These are phyloP conservation scores for Drosophila mimica DNA, from an alignment of 2,888 invertebrate species.

Conservation along the genomic window DNA sequence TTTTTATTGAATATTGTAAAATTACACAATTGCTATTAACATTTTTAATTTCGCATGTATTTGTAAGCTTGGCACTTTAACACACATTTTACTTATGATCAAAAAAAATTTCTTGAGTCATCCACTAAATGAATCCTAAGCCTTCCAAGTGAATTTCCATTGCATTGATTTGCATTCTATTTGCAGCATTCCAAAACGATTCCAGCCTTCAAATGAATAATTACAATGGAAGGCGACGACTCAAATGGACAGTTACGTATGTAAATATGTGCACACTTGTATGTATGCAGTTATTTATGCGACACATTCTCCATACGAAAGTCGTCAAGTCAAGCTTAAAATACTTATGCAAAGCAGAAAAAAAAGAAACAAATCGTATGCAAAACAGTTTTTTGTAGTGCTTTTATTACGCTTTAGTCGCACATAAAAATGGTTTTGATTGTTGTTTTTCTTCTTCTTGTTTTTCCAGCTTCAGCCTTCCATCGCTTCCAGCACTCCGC, in stretches of 20 bases:
- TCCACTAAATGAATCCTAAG: neutral
- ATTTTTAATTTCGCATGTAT: neutral
- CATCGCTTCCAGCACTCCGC: neutral
- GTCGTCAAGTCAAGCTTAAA: constrained; percentile 2
- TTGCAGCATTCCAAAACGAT: constrained; percentile 44
- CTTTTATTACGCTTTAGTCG: neutral
- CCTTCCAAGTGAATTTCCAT: constrained; percentile 7
- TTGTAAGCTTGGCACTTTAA: neutral
- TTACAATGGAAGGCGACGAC: constrained; percentile 38
- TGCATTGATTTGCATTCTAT: constrained; percentile 17
- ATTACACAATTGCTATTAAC: neutral
- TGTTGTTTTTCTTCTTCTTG: neutral
- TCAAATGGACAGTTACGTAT: constrained; percentile 25
- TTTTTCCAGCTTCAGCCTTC: neutral
- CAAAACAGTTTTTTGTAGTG: neutral
- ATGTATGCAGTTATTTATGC: constrained; percentile 47
- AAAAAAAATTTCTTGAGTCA: neutral
- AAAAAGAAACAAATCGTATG: neutral
- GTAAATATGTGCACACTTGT: neutral
- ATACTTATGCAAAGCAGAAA: neutral
- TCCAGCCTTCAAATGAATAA: constrained; percentile 35
- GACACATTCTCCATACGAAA: constrained; percentile 25
- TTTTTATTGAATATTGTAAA: neutral
- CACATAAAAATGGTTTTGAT: neutral
- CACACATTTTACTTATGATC: neutral